Percentiles rank a stretch among this genome's conserved stretches.
These are phyloP conservation scores for Choristoneura rosaceana DNA, from an alignment of 2,888 invertebrate genomes.

Conservation along the genomic window DNA sequence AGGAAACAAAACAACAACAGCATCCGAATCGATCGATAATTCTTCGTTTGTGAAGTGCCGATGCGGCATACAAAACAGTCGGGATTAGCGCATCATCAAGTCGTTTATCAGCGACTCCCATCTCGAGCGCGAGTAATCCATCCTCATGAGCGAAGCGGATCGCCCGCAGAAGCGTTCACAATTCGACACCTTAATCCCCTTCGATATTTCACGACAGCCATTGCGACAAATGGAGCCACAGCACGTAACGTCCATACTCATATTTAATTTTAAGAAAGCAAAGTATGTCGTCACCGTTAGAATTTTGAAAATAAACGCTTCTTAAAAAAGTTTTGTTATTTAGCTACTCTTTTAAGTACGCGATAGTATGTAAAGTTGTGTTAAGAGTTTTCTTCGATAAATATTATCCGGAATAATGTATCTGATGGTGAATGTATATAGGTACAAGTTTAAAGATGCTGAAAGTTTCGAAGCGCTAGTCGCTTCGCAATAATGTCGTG, in stretches of 20 bases:
- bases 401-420: background rate
- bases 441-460: background rate
- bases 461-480: background rate
- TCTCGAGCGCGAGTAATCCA: conserved; percentile 58
- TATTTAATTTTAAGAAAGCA: background rate
- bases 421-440: background rate
- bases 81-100: conserved; percentile 45
- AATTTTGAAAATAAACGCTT: background rate
- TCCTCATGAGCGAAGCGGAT: conserved; percentile 59
- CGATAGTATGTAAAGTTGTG: background rate
- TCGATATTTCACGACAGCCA: conserved; percentile 51
- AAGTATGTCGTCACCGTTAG: background rate
- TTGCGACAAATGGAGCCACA: conserved; percentile 40
- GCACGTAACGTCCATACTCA: conserved; percentile 31
- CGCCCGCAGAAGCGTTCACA: conserved; percentile 52
- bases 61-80: conserved; percentile 43
- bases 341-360: background rate
- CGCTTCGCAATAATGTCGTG: conserved; percentile 1
- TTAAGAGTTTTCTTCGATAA: background rate
- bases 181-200: conserved; percentile 56
- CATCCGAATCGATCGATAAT: conserved; percentile 42
- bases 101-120: conserved; percentile 46
- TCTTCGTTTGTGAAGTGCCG: conserved; percentile 47
- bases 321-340: background rate
- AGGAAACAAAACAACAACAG: background rate